These are phyloP conservation scores for Dolichoris vasculosae DNA, from an alignment of 1,140 invertebrate species.

Conservation along the genomic window DNA sequence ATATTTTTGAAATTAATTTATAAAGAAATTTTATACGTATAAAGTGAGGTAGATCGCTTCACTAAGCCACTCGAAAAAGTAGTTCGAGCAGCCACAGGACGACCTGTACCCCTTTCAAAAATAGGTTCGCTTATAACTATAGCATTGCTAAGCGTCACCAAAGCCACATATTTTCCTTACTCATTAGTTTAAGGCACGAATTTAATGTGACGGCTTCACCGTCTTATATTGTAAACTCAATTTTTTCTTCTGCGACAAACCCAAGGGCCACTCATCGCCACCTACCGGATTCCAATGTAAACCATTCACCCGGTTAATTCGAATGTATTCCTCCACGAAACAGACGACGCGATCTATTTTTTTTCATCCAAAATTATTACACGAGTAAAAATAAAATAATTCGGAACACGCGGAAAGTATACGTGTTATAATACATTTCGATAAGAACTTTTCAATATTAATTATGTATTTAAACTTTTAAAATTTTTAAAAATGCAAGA, in stretches of 20 bases:
- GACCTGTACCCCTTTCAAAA: slow-evolving; percentile 85
- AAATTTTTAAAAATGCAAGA: too few relatives aligned
- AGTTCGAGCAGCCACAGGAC: slow-evolving; percentile 80
- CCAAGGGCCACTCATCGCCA: background rate
- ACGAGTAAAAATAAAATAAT: too few relatives aligned
- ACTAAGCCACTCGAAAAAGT: slow-evolving; percentile 80
- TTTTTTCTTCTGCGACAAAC: background rate
- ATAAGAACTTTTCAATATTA: too few relatives aligned
- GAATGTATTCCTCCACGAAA: too few relatives aligned
- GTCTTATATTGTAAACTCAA: slow-evolving; percentile 23
- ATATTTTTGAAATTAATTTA: too few relatives aligned
- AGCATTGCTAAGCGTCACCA: slow-evolving; percentile 86
- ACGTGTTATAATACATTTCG: too few relatives aligned
- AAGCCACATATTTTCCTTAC: slow-evolving; percentile 91
- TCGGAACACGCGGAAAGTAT: too few relatives aligned
- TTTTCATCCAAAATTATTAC: too few relatives aligned
- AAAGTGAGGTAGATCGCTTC: slow-evolving; percentile 80
- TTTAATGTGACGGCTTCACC: background rate
- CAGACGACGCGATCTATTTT: too few relatives aligned
- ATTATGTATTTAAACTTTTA: too few relatives aligned
- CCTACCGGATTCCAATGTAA: background rate
- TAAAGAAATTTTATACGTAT: too few relatives aligned
- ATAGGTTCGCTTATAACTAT: slow-evolving; percentile 76
- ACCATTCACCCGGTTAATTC: background rate
- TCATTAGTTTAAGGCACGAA: slow-evolving; percentile 90